These are phyloP conservation scores for Drosophila subsilvestris DNA, from an alignment of 2,888 invertebrate genomes.

Conservation along the genomic window DNA sequence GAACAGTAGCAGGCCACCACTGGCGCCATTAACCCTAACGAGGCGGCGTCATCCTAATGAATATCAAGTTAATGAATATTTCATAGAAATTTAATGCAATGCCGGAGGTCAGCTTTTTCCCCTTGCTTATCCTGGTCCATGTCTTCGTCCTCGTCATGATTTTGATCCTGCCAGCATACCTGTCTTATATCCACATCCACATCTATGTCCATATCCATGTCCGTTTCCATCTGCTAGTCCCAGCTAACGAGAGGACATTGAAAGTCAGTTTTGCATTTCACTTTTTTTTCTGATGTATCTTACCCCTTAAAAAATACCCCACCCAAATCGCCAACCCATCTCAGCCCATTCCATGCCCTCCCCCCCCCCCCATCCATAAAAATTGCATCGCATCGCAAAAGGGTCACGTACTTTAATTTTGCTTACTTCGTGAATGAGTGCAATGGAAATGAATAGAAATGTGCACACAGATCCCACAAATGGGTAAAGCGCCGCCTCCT, in stretches of 20 bases:
- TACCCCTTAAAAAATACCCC: slow-evolving; percentile 7
- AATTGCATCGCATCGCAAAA: slow-evolving; percentile 69
- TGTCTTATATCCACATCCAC: neutral
- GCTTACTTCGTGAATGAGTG: slow-evolving; percentile 74
- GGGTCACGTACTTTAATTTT: slow-evolving; percentile 77
- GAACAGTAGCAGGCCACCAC: slow-evolving; percentile 10
- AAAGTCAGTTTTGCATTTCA: too few species aligned
- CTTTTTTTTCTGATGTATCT: neutral
- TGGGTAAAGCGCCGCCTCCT: slow-evolving; percentile 15
- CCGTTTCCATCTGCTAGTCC: neutral
- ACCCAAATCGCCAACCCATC: slow-evolving; percentile 40
- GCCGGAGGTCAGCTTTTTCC: slow-evolving; percentile 1
- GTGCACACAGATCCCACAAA: slow-evolving; percentile 36
- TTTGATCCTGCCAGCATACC: slow-evolving; percentile 1
- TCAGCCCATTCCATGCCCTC: neutral
- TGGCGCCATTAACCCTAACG: slow-evolving; percentile 71
- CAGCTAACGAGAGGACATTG: neutral
- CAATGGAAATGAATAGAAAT: slow-evolving; percentile 75
- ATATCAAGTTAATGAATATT: slow-evolving; percentile 76
- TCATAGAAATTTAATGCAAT: slow-evolving; percentile 51
- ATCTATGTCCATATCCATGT: neutral
- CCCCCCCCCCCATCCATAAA: slow-evolving; percentile 44
- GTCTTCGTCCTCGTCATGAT: too few species aligned
- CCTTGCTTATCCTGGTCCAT: too few species aligned
- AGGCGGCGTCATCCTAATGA: slow-evolving; percentile 64